These are phyloP conservation scores for Chitala chitala DNA, from an alignment of 2,113 vertebrate genomes.

Conservation along the genomic window DNA sequence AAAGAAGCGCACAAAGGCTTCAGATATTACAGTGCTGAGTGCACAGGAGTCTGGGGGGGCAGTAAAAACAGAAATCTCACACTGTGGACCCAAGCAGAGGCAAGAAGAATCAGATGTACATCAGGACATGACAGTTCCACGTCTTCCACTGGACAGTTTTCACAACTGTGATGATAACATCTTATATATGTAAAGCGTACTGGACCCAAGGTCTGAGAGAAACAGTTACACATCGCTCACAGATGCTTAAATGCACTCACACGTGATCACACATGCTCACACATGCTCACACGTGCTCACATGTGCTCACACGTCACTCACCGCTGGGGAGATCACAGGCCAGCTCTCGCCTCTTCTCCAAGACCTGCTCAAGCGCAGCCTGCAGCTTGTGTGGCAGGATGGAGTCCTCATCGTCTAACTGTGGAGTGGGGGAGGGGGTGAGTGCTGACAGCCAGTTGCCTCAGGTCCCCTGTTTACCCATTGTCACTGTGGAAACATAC, in stretches of 20 bases:
- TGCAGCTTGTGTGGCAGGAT: slow-evolving; percentile 94
- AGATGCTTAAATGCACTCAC: no score
- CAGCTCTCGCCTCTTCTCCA: slow-evolving; percentile 86
- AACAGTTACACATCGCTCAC: no score
- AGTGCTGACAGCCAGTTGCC: neutral
- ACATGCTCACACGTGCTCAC: no score
- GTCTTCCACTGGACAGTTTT: no score
- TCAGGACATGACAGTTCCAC: no score
- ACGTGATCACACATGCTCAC: no score
- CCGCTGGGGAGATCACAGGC: slow-evolving; percentile 64
- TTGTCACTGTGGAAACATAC: neutral
- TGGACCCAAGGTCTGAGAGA: no score
- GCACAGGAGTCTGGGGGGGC: slow-evolving; percentile 51
- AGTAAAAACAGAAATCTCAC: slow-evolving; percentile 32
- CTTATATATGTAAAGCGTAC: no score
- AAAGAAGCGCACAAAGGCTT: slow-evolving; percentile 95
- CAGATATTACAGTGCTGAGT: slow-evolving; percentile 77
- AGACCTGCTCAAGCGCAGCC: slow-evolving; percentile 80
- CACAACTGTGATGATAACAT: no score
- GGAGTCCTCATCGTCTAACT: slow-evolving; percentile 95
- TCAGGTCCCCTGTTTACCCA: no score
- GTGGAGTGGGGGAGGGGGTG: neutral
- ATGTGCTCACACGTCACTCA: slow-evolving; percentile 43
- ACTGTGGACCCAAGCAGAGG: no score
- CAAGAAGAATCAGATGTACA: no score